Conservation (phyloP, 2,113 vertebrate genomes). For the Crotalus tigris region DNA sequence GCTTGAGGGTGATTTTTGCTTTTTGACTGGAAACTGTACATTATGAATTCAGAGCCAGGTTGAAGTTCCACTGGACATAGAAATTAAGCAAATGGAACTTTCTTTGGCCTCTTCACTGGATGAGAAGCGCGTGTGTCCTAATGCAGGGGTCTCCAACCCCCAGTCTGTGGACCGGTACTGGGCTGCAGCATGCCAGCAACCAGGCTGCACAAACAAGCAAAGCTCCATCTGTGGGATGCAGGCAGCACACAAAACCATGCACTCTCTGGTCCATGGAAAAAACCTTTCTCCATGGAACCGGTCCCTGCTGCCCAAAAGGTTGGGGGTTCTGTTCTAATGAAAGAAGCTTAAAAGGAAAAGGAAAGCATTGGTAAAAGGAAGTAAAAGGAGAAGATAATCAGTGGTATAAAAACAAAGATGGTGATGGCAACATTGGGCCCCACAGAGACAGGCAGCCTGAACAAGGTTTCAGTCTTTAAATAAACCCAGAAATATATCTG, state of each 20-base stretch:
- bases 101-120: neutral
- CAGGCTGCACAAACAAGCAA: too few species aligned
- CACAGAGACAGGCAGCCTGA: neutral
- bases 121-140: neutral
- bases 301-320: too few species aligned
- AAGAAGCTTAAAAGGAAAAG: neutral
- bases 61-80: neutral
- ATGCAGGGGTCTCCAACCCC: too few species aligned
- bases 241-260: too few species aligned
- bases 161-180: too few species aligned
- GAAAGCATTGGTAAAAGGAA: neutral
- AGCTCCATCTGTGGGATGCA: too few species aligned
- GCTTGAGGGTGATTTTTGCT: neutral
- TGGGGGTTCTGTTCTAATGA: neutral
- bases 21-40: neutral
- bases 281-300: too few species aligned
- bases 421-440: neutral
- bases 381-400: neutral
- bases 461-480: neutral
- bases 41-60: neutral
- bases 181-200: too few species aligned
- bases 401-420: neutral
- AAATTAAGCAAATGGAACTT: neutral
- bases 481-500: neutral
- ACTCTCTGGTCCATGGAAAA: too few species aligned